Conservation (phyloP, 2,888 invertebrate genomes). For the Dermolepida albohirtum region DNA sequence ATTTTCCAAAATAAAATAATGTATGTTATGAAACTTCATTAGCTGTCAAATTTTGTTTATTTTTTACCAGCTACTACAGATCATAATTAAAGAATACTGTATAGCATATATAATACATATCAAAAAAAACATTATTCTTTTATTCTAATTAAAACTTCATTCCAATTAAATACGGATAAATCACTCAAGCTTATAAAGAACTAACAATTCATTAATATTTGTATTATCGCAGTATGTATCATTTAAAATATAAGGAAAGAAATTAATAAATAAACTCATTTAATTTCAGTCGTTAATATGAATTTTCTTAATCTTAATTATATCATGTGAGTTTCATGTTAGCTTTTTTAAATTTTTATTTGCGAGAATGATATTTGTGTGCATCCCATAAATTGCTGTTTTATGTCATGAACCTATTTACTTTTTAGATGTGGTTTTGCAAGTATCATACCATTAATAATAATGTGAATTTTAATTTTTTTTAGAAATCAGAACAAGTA, state of each 20-base stretch:
- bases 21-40: constrained; percentile 1
- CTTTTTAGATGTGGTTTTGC: constrained; percentile 14
- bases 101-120: constrained; percentile 42
- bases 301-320: constrained; percentile 35
- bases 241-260: no score
- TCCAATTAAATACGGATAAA: constrained; percentile 13
- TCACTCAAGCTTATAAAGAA: constrained; percentile 28
- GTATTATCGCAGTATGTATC: constrained; percentile 21
- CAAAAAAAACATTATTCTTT: not conserved
- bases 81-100: constrained; percentile 40
- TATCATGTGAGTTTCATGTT: constrained; percentile 14
- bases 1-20: constrained; percentile 40
- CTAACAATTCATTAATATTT: constrained; percentile 33
- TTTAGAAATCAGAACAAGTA: constrained; percentile 60
- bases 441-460: not conserved
- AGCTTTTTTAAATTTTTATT: constrained; percentile 8
- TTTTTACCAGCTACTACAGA: constrained; percentile 30
- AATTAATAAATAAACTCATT: constrained; percentile 8
- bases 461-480: constrained; percentile 46
- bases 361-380: constrained; percentile 15
- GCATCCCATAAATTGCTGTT: constrained; percentile 8
- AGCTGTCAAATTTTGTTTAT: constrained; percentile 35
- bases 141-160: not conserved
- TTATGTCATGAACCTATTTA: not conserved
- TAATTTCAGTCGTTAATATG: constrained; percentile 37